Base-by-base conservation (phyloP, 1,140 invertebrate species). In the Ectropis grisescens region DNA sequence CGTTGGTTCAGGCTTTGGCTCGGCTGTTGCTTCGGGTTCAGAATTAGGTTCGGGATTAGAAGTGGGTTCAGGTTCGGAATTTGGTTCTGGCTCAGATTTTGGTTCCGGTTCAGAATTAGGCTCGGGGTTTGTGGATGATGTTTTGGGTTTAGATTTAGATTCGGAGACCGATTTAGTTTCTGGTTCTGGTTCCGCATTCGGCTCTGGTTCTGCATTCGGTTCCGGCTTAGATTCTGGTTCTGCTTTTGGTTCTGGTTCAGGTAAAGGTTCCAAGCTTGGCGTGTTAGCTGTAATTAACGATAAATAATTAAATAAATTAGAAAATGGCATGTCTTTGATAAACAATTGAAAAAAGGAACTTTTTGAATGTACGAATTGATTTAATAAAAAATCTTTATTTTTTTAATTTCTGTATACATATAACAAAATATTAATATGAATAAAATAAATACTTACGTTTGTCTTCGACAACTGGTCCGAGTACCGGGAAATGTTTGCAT, bases 401-500 rank as follows among this genome's bases (percentile, higher is more conserved):
- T n/a, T n/a, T n/a, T n/a, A n/a, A n/a, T n/a, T n/a, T n/a, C n/a
- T n/a, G n/a, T n/a, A n/a, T n/a, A n/a, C n/a, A n/a, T n/a, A n/a
- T n/a, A n/a, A n/a, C n/a, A n/a, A n/a, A n/a, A n/a, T n/a, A n/a
- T n/a, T n/a, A n/a, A n/a, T n/a, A n/a, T n/a, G n/a, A n/a, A n/a
- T n/a, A n/a, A n/a, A n/a, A n/a, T n/a, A n/a, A n/a, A n/a, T n/a
- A 19, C 50, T 69, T 43, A 76, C 68, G 38, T 45, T 56, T 54
- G 4, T 36, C 33, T 22, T 53, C 54, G 9, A 66, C 28, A 8
- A 65, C 56, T 3, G 88, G 87, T 28, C 85, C 84, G 8, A 90
- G 80, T 8, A 87, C 81, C 0, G 93, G 93, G 58, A 92, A 92
- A 37, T 91, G 89, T 57, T 89, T 90, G 56, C 93, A 95, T 8